Evolutionary conservation across 2,888 invertebrate species (phyloP).

Genomic region (Drosophila formosana): DNA sequence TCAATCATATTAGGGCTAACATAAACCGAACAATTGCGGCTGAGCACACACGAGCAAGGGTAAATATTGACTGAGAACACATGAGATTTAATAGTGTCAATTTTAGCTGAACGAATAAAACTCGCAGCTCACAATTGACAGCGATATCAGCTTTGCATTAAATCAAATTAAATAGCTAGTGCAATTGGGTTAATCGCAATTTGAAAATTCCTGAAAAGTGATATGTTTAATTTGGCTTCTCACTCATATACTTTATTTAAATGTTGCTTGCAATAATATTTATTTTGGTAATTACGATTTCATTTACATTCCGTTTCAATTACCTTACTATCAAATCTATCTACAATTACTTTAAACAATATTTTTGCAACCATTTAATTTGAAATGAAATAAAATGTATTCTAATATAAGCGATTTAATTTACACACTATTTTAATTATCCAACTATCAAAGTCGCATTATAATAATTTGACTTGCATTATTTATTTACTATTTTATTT

Average conservation of each 20-base stretch:
- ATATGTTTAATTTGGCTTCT: background rate
- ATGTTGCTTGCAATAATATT: background rate
- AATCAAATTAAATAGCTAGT: background rate
- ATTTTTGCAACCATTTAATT: too few relatives aligned
- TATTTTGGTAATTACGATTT: too few relatives aligned
- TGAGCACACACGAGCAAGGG: conserved; percentile 32
- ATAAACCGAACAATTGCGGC: conserved; percentile 54
- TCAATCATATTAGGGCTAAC: conserved; percentile 58
- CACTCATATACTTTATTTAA: background rate
- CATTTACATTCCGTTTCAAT: too few relatives aligned
- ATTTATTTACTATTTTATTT: too few relatives aligned
- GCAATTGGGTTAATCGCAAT: background rate
- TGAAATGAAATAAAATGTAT: too few relatives aligned
- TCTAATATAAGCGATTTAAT: too few relatives aligned
- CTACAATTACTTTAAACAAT: too few relatives aligned
- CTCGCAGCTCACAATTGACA: conserved; percentile 8
- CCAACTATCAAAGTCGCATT: too few relatives aligned
- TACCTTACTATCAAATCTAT: too few relatives aligned
- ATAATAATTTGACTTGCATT: too few relatives aligned
- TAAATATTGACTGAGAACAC: conserved; percentile 8
- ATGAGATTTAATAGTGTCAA: conserved; percentile 8
- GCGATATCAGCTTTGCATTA: background rate
- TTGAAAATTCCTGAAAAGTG: background rate
- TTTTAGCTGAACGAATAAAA: background rate
- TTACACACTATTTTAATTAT: too few relatives aligned